A percentile compares a stretch with the other conserved stretches of the same genome.
phyloP scores from a whole-genome alignment of 2,113 vertebrate genomes.

The Ellobius talpinus region DNA sequence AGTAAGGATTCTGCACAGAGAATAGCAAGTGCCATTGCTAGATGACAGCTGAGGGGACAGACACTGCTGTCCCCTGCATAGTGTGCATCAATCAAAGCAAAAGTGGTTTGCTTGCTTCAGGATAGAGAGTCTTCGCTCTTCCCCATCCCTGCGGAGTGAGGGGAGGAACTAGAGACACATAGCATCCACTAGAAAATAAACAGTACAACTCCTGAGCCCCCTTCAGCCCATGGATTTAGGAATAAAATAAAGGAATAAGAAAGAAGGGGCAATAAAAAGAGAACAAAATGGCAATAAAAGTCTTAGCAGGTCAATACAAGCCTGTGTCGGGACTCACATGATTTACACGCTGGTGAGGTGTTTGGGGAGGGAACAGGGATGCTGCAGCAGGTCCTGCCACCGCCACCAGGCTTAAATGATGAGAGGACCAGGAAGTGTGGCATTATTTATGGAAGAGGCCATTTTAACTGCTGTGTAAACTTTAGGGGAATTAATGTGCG shows the following conservation, averaged over 20 bases:
- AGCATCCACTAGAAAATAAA: constrained; percentile 63
- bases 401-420: not conserved
- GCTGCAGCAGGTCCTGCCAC: not conserved
- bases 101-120: not conserved
- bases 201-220: constrained; percentile 12
- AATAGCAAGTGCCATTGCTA: constrained; percentile 25
- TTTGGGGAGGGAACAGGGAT: not conserved
- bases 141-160: not conserved
- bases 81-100: not conserved
- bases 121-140: not conserved
- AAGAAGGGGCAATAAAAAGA: constrained; percentile 56
- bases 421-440: not conserved
- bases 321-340: not conserved
- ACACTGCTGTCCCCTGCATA: not conserved
- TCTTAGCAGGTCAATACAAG: constrained; percentile 21
- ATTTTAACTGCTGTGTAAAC: constrained; percentile 60
- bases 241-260: constrained; percentile 21
- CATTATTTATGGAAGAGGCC: constrained; percentile 36
- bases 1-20: no score
- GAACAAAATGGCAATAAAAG: constrained; percentile 59
- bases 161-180: not conserved
- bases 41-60: constrained; percentile 14
- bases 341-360: not conserved
- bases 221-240: constrained; percentile 37
- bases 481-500: not conserved